Conservation (phyloP, 2,113 vertebrate species). For the Fregetta grallaria region DNA sequence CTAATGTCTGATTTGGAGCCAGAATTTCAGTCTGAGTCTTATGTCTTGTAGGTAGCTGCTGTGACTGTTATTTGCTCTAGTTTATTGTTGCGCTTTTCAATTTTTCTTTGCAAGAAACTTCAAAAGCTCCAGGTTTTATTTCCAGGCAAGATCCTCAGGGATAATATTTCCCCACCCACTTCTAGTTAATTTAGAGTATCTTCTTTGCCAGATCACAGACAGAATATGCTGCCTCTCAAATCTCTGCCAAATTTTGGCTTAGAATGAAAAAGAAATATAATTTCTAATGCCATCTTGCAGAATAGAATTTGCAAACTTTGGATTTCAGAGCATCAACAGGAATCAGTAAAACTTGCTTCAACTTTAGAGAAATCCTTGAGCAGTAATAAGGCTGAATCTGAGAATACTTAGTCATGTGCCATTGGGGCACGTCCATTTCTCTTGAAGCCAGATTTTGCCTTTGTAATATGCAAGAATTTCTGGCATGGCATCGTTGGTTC, state of each 20-base stretch:
- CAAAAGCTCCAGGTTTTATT: conserved; percentile 42
- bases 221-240: not conserved
- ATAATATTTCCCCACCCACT: conserved; percentile 54
- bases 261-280: not conserved
- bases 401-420: not conserved
- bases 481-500: not conserved
- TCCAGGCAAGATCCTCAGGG: conserved; percentile 28
- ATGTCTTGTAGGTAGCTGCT: not conserved
- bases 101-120: conserved; percentile 6
- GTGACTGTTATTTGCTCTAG: not conserved
- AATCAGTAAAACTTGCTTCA: not conserved
- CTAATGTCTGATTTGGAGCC: not conserved
- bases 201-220: conserved; percentile 24
- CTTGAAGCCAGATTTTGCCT: not conserved
- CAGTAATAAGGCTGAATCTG: not conserved
- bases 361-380: not conserved
- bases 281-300: not conserved
- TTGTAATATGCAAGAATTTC: not conserved
- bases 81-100: not conserved
- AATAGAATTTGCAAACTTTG: not conserved
- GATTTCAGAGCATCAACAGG: not conserved
- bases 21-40: not conserved
- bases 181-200: conserved; percentile 23
- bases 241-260: conserved; percentile 1
- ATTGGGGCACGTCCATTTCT: not conserved